A percentile compares a stretch with the other conserved stretches of the same genome.
Evolutionary conservation across 2,888 invertebrate genomes (phyloP).

Genomic region (Cybosia mesomella): DNA sequence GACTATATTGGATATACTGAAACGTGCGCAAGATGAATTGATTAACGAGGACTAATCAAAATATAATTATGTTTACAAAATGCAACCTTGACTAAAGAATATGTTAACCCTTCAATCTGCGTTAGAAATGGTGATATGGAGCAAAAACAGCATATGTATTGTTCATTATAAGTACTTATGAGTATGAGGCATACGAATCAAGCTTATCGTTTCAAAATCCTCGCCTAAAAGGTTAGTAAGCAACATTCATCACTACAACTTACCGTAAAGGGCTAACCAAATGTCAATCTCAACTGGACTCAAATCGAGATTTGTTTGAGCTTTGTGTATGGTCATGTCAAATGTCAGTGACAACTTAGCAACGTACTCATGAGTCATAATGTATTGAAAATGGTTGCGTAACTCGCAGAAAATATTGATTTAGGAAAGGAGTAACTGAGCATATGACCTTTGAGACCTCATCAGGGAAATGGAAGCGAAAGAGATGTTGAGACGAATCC

Average conservation of each 20-base stretch:
- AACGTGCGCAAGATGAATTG: not conserved
- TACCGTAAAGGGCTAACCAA: constrained; percentile 59
- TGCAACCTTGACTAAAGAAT: no score
- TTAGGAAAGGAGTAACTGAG: not conserved
- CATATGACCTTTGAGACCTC: not conserved
- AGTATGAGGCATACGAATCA: constrained; percentile 14
- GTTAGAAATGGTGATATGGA: no score
- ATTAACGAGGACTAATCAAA: not conserved
- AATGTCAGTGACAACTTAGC: constrained; percentile 41
- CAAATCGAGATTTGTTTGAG: constrained; percentile 34
- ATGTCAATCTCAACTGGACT: constrained; percentile 57
- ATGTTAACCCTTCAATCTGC: not conserved
- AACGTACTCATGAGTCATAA: constrained; percentile 33
- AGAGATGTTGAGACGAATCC: not conserved
- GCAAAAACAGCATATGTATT: not conserved
- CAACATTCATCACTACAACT: constrained; percentile 35
- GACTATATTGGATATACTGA: no score
- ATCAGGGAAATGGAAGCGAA: not conserved
- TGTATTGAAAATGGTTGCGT: constrained; percentile 35
- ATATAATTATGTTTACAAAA: not conserved
- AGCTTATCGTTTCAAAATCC: constrained; percentile 41
- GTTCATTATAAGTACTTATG: not conserved
- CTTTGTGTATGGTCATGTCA: constrained; percentile 34
- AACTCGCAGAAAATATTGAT: constrained; percentile 23
- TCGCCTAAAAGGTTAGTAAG: constrained; percentile 35